These are phyloP conservation scores for Tachuris rubrigastra DNA, from an alignment of 2,113 vertebrate genomes.

Conservation along the genomic window DNA sequence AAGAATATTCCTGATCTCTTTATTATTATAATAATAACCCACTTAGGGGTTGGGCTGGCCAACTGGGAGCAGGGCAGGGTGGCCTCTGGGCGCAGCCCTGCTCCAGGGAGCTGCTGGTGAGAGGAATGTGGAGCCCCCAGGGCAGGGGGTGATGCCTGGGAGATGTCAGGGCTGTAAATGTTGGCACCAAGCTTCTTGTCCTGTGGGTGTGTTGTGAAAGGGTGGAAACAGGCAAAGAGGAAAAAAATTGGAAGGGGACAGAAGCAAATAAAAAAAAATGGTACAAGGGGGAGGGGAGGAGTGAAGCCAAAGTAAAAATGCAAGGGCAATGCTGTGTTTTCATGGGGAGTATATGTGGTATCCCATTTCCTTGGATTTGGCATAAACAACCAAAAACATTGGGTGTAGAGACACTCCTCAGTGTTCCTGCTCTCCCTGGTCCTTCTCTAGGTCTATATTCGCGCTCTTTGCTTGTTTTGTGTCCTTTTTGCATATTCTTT, in stretches of 20 bases:
- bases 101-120: no score
- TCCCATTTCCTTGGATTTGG: rapidly evolving
- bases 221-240: background rate
- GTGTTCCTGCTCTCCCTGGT: background rate
- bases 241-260: background rate
- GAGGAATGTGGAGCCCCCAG: background rate
- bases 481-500: background rate
- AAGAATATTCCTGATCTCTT: background rate
- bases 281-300: background rate
- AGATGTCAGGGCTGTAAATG: no score
- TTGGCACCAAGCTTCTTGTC: rapidly evolving
- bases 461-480: background rate
- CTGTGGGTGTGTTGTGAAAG: background rate
- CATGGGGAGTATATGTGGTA: background rate
- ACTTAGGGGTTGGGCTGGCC: background rate
- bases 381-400: rapidly evolving
- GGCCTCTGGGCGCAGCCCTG: background rate
- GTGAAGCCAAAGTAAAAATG: background rate
- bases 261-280: background rate
- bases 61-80: background rate
- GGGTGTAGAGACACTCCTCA: background rate
- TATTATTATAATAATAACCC: background rate
- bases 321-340: background rate
- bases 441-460: background rate
- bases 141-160: background rate